Conservation (phyloP, 2,797 vertebrate species). For the Danio tinwini region DNA sequence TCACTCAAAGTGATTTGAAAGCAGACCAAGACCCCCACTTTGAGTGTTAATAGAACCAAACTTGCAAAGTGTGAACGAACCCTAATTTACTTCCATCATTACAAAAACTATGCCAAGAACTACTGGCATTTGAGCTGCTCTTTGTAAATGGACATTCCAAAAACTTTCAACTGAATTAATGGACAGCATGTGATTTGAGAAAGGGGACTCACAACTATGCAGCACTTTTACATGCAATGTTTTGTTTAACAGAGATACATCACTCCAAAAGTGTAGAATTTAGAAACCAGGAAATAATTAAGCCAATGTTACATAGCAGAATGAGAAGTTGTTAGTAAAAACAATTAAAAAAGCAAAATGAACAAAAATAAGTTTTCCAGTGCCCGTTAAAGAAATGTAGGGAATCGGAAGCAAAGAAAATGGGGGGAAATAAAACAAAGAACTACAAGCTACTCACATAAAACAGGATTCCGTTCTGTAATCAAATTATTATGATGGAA, state of each 20-base stretch:
- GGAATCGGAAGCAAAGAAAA: conserved; percentile 29
- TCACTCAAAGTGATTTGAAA: too few species aligned
- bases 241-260: conserved; percentile 2
- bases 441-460: conserved; percentile 88
- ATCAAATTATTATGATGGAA: conserved; percentile 79
- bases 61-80: too few species aligned
- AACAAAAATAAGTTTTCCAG: background rate
- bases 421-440: conserved; percentile 62
- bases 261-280: background rate
- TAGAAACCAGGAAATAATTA: background rate
- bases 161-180: background rate
- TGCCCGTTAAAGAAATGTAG: conserved; percentile 14
- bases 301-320: background rate
- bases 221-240: background rate
- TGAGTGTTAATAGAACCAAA: too few species aligned
- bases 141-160: conserved; percentile 34
- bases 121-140: background rate
- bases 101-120: conserved; percentile 19
- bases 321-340: conserved; percentile 10
- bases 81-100: background rate
- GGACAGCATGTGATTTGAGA: background rate
- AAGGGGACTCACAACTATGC: background rate
- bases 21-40: too few species aligned
- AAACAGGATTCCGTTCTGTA: conserved; percentile 84
- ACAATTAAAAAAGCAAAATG: background rate